phyloP scores from a whole-genome alignment of 2,888 invertebrate genomes.

The Adelognathus sp. region DNA sequence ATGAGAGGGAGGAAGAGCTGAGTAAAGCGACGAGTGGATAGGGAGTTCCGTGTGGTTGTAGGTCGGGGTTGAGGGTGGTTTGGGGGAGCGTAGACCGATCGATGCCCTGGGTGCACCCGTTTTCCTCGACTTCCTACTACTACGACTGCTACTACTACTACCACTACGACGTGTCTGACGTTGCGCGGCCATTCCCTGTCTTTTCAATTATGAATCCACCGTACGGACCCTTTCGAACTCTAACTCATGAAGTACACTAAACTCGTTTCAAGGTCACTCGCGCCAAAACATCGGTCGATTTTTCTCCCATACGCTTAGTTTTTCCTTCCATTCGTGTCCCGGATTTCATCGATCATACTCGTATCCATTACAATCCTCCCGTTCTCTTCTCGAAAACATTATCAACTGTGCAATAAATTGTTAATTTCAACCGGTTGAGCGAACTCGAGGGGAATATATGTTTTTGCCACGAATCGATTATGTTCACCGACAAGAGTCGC shows the following conservation, averaged over 20 bases:
- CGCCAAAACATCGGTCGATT: conserved; percentile 3
- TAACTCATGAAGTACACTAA: conserved; percentile 67
- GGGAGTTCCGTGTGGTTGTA: conserved; percentile 62
- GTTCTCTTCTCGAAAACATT: background rate
- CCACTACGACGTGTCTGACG: conserved; percentile 31
- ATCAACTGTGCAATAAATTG: background rate
- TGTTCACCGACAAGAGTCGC: background rate
- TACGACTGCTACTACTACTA: conserved; percentile 26
- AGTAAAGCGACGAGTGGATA: conserved; percentile 44
- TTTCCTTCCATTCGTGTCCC: background rate
- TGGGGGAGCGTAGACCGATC: conserved; percentile 66
- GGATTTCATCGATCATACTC: conserved; percentile 21
- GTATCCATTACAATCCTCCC: background rate
- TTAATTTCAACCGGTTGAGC: background rate
- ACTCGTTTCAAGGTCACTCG: conserved; percentile 62
- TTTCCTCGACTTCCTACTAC: conserved; percentile 48
- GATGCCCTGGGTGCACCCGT: conserved; percentile 67
- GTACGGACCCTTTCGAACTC: conserved; percentile 56
- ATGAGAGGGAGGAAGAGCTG: too few species aligned
- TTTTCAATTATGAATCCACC: conserved; percentile 69
- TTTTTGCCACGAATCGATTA: background rate
- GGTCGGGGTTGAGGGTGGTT: conserved; percentile 66
- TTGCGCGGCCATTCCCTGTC: conserved; percentile 41
- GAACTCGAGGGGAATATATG: background rate
- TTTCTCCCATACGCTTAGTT: background rate